Evolutionary conservation across 2,113 vertebrate species (phyloP).

Genomic region (Colius striatus): DNA sequence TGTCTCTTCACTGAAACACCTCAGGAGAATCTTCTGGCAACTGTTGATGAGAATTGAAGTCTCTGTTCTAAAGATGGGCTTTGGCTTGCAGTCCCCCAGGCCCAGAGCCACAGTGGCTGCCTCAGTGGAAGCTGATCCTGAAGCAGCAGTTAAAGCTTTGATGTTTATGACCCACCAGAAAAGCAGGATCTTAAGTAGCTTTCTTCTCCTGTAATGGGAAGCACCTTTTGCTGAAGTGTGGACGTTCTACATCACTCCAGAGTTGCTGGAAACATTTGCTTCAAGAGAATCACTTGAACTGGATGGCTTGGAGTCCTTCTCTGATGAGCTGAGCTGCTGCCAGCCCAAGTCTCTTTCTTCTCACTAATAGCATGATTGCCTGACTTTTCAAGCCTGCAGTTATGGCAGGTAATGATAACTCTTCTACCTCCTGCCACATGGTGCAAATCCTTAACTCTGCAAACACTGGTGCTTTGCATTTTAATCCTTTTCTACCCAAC

Average conservation of each 20-base stretch:
- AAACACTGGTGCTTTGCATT: not conserved
- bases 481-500: not conserved
- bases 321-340: not conserved
- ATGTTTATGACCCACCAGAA: not conserved
- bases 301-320: not conserved
- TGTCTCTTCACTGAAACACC: not conserved
- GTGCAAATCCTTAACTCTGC: not conserved
- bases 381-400: slow-evolving; percentile 8
- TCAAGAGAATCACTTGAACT: not conserved
- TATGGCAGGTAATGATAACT: slow-evolving; percentile 1
- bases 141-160: not conserved
- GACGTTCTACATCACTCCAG: not conserved
- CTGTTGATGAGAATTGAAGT: not conserved
- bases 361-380: not conserved
- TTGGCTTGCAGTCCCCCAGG: not conserved
- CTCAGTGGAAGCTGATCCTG: not conserved
- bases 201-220: not conserved
- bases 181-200: not conserved
- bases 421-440: not conserved
- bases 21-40: not conserved
- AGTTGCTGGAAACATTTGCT: not conserved
- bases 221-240: not conserved
- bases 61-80: not conserved
- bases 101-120: not conserved
- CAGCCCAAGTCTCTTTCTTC: not conserved